phyloP scores from a whole-genome alignment of 2,113 vertebrate species.

The Dermatemys mawii region DNA sequence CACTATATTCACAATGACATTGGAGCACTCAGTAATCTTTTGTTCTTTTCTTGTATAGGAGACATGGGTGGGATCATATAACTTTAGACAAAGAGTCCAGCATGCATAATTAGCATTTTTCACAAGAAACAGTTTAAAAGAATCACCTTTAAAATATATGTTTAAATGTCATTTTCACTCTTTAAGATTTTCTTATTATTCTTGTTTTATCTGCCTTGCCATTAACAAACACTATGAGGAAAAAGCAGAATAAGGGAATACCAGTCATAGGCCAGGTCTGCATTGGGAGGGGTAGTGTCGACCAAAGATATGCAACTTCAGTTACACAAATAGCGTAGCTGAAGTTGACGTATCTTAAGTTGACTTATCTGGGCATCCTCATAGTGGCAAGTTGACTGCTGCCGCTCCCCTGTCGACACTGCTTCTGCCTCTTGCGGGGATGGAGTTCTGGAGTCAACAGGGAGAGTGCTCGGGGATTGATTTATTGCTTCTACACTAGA shows the following conservation, averaged over 20 bases:
- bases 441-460: no score
- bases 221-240: neutral
- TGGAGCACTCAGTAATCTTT: conserved; percentile 70
- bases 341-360: no score
- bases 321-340: no score
- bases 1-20: conserved; percentile 53
- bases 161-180: conserved; percentile 25
- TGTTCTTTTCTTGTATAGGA: conserved; percentile 51
- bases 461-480: no score
- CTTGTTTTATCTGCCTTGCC: neutral
- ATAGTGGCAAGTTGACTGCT: no score
- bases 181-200: neutral
- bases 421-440: no score
- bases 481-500: no score
- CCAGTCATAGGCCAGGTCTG: neutral
- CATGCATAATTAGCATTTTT: conserved; percentile 32
- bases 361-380: no score
- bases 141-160: neutral
- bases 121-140: neutral
- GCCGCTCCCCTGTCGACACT: no score
- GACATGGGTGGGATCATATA: conserved; percentile 26
- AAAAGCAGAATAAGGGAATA: neutral
- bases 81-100: conserved; percentile 26
- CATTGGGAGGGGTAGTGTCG: no score
- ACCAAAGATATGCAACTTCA: no score